These are phyloP conservation scores for Piaya cayana DNA, from an alignment of 2,113 vertebrate species.

Conservation along the genomic window DNA sequence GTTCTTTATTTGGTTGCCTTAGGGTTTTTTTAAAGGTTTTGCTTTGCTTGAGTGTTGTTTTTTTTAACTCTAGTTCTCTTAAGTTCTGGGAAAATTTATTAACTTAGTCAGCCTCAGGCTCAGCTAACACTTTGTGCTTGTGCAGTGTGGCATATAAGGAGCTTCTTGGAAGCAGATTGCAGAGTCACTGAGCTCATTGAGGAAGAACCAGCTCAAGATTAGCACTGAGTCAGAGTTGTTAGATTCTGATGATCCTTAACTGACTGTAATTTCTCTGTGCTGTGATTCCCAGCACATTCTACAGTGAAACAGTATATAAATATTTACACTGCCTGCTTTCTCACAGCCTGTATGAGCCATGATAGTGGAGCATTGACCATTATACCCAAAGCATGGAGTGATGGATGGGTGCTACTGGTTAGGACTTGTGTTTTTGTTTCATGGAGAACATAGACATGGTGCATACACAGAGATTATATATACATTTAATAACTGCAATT, in stretches of 20 bases:
- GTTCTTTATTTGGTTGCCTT: background rate
- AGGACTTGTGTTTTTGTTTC: background rate
- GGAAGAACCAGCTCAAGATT: background rate
- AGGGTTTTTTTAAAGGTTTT: background rate
- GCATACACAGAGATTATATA: background rate
- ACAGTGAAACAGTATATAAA: background rate
- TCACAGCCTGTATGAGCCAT: background rate
- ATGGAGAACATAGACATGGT: fast-evolving
- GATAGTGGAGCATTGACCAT: background rate
- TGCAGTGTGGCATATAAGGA: background rate
- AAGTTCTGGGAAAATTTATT: background rate
- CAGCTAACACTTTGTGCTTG: background rate
- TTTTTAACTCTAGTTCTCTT: background rate
- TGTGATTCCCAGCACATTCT: background rate
- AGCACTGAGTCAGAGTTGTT: background rate
- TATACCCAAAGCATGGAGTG: background rate
- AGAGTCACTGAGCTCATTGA: background rate
- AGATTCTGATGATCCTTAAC: background rate
- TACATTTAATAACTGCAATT: background rate
- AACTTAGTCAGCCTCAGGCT: background rate
- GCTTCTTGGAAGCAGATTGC: background rate
- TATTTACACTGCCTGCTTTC: background rate
- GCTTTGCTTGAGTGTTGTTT: background rate
- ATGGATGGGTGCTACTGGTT: background rate
- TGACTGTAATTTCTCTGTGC: background rate